A percentile compares a stretch with the other conserved stretches of the same genome.
phyloP scores from a whole-genome alignment of 1,140 invertebrate species.

The Chrysopa pallens region DNA sequence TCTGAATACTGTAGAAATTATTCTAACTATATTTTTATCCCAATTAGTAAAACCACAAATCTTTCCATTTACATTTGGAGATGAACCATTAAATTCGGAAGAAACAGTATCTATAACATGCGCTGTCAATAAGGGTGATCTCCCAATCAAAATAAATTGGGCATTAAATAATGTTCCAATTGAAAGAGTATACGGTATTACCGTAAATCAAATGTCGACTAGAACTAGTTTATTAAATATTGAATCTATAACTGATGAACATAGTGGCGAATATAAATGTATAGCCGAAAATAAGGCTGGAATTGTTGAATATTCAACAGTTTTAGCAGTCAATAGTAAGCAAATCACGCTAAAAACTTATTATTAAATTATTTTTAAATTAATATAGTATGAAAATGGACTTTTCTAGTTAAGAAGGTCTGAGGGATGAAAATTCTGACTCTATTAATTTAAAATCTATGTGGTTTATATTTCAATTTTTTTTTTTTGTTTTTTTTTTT shows the following conservation, averaged over 20 bases:
- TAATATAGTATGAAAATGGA: too few species aligned
- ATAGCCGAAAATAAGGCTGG: slow-evolving; percentile 55
- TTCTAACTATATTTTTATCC: slow-evolving; percentile 16
- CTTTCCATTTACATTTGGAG: slow-evolving; percentile 56
- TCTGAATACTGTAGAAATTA: too few species aligned
- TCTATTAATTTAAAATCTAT: too few species aligned
- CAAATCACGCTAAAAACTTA: not conserved
- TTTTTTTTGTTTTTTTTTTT: too few species aligned
- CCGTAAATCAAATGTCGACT: slow-evolving; percentile 53
- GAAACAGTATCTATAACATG: slow-evolving; percentile 59
- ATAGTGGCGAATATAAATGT: slow-evolving; percentile 68
- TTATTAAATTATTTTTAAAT: too few species aligned
- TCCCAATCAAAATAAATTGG: slow-evolving; percentile 58
- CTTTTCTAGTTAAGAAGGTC: too few species aligned
- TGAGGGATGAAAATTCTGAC: too few species aligned
- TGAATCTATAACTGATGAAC: slow-evolving; percentile 51
- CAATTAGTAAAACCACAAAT: slow-evolving; percentile 55
- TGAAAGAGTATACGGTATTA: slow-evolving; percentile 44
- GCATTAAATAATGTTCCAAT: slow-evolving; percentile 49
- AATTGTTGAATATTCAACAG: slow-evolving; percentile 44
- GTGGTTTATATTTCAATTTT: too few species aligned
- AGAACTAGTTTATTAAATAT: slow-evolving; percentile 60
- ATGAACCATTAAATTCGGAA: slow-evolving; percentile 61
- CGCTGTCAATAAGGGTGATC: slow-evolving; percentile 57
- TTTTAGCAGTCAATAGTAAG: slow-evolving; percentile 54